Conservation (phyloP, 92 coral and sea anemone genomes). For the Diadumene lineata region DNA sequence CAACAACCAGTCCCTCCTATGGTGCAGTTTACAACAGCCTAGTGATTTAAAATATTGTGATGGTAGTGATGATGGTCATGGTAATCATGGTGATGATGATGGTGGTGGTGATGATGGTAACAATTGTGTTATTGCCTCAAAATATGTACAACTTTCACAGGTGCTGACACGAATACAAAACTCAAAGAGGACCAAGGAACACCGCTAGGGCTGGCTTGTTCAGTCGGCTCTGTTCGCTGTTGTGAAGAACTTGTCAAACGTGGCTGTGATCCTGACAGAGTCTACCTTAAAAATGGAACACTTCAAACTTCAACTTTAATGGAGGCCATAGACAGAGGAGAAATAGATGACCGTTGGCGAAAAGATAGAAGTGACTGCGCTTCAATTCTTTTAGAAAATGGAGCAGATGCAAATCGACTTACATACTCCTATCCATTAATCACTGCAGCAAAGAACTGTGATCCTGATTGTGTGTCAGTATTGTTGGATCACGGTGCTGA, state of each 20-base stretch:
- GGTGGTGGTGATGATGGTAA: neutral
- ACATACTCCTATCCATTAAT: conserved; percentile 76
- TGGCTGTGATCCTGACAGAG: conserved; percentile 73
- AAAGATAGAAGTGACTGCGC: conserved; percentile 53
- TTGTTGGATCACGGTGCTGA: conserved; percentile 74
- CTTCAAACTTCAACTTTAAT: conserved; percentile 73
- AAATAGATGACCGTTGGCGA: no score
- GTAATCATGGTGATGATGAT: neutral
- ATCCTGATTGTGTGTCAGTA: conserved; percentile 42
- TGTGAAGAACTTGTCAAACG: conserved; percentile 59
- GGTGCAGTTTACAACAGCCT: neutral
- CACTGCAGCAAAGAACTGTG: conserved; percentile 60
- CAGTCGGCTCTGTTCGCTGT: conserved; percentile 58
- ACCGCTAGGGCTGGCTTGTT: conserved; percentile 66
- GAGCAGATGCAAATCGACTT: conserved; percentile 63
- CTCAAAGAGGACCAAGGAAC: conserved; percentile 50
- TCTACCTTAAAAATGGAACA: conserved; percentile 55
- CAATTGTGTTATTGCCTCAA: no score
- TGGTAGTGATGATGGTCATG: neutral
- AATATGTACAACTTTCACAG: neutral
- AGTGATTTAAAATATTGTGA: neutral
- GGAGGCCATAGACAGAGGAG: conserved; percentile 66
- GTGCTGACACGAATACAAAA: conserved; percentile 50
- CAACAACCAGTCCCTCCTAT: neutral
- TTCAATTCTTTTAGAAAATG: conserved; percentile 54